Conservation (phyloP, 2,113 vertebrate species). For the Corvus moneduloides region DNA sequence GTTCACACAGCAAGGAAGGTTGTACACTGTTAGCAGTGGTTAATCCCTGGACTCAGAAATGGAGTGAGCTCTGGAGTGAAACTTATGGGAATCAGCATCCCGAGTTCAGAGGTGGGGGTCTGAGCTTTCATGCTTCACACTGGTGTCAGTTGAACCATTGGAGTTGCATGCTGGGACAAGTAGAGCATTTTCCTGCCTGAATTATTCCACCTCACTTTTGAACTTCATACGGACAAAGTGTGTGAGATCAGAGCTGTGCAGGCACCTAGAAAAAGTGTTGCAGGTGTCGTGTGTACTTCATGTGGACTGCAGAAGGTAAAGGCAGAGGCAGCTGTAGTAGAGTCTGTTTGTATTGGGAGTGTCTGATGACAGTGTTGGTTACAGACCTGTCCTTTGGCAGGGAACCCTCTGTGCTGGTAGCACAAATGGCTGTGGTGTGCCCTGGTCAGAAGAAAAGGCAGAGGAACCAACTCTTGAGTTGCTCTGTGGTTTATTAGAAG, state of each 20-base stretch:
- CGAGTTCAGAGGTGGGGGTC: neutral
- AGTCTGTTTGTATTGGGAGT: neutral
- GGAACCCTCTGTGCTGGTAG: neutral
- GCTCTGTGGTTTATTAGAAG: neutral
- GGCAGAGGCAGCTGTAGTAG: neutral
- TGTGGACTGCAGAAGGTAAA: neutral
- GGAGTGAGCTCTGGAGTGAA: neutral
- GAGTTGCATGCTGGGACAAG: neutral
- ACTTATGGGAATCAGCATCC: neutral
- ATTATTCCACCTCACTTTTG: neutral
- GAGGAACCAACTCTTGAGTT: neutral
- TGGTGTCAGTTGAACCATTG: neutral
- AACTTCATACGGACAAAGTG: neutral
- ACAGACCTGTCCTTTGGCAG: neutral
- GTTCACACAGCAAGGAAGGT: neutral
- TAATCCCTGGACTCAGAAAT: neutral
- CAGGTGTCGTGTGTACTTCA: fast-evolving
- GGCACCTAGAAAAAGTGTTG: neutral
- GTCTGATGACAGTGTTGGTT: neutral
- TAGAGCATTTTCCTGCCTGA: neutral
- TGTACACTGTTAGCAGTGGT: fast-evolving
- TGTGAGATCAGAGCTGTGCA: neutral
- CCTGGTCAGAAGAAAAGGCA: neutral
- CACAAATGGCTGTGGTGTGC: neutral
- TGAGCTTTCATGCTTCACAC: neutral